Percentiles rank a stretch among this genome's conserved stretches.
Evolutionary conservation across 1,140 invertebrate genomes (phyloP).

Genomic region (Halictus rubicundus): DNA sequence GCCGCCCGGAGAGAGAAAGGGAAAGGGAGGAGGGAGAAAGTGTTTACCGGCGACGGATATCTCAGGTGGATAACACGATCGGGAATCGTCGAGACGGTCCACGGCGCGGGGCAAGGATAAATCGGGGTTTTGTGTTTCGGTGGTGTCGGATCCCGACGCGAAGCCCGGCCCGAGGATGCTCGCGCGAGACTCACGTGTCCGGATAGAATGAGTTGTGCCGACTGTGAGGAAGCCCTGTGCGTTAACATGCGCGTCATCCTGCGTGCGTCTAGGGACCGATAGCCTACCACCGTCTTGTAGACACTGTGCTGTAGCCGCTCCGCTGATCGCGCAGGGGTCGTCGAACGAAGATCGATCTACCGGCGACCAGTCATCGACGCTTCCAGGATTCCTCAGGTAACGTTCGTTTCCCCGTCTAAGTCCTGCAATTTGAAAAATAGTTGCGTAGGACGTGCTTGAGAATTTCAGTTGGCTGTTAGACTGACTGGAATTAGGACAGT

Average conservation of each 20-base stretch:
- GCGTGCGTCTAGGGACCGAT: conserved; percentile 58
- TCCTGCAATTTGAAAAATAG: too few relatives aligned
- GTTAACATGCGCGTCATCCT: conserved; percentile 66
- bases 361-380: neutral
- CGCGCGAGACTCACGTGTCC: conserved; percentile 20
- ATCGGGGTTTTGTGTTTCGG: neutral
- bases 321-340: conserved; percentile 16
- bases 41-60: conserved; percentile 20
- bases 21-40: conserved; percentile 6
- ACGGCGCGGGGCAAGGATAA: neutral
- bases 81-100: too few relatives aligned
- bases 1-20: neutral
- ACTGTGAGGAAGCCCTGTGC: conserved; percentile 42
- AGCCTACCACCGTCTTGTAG: neutral
- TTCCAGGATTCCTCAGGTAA: conserved; percentile 2
- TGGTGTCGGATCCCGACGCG: conserved; percentile 1
- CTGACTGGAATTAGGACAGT: too few relatives aligned
- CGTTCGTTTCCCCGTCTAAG: too few relatives aligned
- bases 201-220: conserved; percentile 53
- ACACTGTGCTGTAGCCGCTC: conserved; percentile 22
- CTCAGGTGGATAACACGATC: conserved; percentile 18
- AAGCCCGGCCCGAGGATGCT: conserved; percentile 46
- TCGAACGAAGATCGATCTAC: conserved; percentile 26
- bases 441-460: too few relatives aligned
- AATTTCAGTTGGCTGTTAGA: too few relatives aligned